These are phyloP conservation scores for Oithona nana DNA, from an alignment of 2,888 invertebrate species.

Conservation along the genomic window DNA sequence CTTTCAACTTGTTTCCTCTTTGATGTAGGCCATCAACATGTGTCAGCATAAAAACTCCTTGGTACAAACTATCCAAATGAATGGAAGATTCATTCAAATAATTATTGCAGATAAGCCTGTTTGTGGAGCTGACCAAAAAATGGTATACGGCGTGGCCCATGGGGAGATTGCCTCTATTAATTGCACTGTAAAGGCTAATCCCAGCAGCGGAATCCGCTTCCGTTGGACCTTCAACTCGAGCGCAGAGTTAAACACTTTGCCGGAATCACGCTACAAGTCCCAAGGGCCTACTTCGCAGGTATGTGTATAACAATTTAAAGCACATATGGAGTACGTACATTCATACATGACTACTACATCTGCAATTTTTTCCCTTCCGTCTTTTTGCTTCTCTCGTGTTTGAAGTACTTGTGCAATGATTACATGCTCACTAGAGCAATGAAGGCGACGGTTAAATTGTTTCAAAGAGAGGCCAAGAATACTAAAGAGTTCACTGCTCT, in stretches of 20 bases:
- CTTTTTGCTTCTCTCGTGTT: too few species aligned
- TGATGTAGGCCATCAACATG: too few species aligned
- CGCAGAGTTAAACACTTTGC: slow-evolving; percentile 7
- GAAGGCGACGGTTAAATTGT: too few species aligned
- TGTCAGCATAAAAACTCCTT: too few species aligned
- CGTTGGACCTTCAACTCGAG: slow-evolving; percentile 14
- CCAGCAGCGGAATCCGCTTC: neutral
- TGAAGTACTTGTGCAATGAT: too few species aligned
- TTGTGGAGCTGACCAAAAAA: slow-evolving; percentile 7
- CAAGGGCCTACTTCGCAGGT: slow-evolving; percentile 10
- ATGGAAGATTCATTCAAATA: neutral
- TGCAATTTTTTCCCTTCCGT: too few species aligned
- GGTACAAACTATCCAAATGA: neutral
- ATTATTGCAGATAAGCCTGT: slow-evolving; percentile 9
- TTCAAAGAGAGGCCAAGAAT: too few species aligned
- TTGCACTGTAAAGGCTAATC: slow-evolving; percentile 8
- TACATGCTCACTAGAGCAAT: too few species aligned
- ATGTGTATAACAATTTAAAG: neutral
- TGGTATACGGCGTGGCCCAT: slow-evolving; percentile 14
- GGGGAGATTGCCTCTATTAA: slow-evolving; percentile 15
- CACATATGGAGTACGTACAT: neutral
- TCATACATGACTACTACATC: too few species aligned
- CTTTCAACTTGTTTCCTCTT: too few species aligned
- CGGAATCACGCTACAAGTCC: slow-evolving; percentile 3
- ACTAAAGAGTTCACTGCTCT: too few species aligned